Base-by-base conservation (phyloP, 2,888 invertebrate genomes). In the Himalopsyche anomala region DNA sequence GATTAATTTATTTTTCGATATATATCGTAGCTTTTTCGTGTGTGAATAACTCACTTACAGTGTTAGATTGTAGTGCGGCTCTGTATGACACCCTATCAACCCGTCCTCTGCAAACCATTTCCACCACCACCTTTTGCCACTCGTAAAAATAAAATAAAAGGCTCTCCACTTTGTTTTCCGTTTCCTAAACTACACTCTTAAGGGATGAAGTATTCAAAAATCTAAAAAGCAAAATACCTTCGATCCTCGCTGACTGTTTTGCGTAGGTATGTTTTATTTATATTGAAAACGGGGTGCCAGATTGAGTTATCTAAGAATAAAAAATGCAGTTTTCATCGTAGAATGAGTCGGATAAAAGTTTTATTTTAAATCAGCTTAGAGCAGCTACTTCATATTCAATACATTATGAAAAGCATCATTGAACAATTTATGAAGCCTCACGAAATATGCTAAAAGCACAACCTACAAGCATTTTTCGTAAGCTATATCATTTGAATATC, bases 71-170 rank as follows among this genome's bases (percentile, higher is more conserved):
- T 12, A 74, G 12, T 74, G 36, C 36, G 74, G 36, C 74, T 74
- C 74, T 74, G 74, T 38, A 38, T 74, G 19, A 15, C 9, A 74
- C 74, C 74, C 74, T 38, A 74, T 36, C 28, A 15, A 15, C 74
- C 15, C 74, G 5, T 36, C 74, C 15, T 36, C 19, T 38, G 28
- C 19, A 36, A 12, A 15, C 38, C 28, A 19, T 36, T 15, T 15
- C 36, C 19, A 12, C 74, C 38, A 36, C 74, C 19, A 19, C 74
- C 74, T 36, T 69, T 69, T 36, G 74, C 74, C 74, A 74, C 74
- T 74, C 74, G 74, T 74, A 74, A 74, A 62, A 74, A 74, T 74
- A 74, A 74, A 74, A 74, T 74, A 74, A 74, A 74, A 74, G 69
- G 74, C 74, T 74, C 74, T 74, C 74, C 74, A 74, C 74, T 74